phyloP scores from a whole-genome alignment of 2,888 invertebrate genomes.

The Netelia virgata region DNA sequence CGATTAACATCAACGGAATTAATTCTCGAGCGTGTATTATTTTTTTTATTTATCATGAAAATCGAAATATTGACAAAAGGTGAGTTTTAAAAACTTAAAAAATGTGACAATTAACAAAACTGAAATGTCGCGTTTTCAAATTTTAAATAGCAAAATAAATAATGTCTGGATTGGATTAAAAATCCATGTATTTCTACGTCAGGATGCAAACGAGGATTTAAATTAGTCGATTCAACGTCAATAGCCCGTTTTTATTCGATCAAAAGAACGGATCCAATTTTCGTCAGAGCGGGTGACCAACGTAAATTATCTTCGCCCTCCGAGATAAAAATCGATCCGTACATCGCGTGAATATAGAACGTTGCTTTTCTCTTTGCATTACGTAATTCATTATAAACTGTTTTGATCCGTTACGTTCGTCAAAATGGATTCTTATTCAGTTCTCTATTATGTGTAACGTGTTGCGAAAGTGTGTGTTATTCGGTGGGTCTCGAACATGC shows the following conservation, averaged over 20 bases:
- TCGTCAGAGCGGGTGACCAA: background rate
- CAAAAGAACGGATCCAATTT: background rate
- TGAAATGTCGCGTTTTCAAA: too few species aligned
- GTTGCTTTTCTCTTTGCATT: background rate
- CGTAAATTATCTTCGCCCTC: slow-evolving; percentile 36
- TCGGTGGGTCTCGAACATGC: slow-evolving; percentile 41
- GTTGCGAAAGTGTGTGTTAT: background rate
- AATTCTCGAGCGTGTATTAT: background rate
- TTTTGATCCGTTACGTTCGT: slow-evolving; percentile 35
- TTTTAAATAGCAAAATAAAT: too few species aligned
- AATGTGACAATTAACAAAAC: too few species aligned
- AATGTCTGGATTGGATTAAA: too few species aligned
- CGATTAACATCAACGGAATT: background rate
- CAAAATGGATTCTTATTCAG: slow-evolving; percentile 41
- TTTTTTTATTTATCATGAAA: background rate
- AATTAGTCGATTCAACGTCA: too few species aligned
- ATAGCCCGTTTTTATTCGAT: too few species aligned
- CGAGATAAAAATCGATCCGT: slow-evolving; percentile 28
- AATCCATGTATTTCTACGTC: too few species aligned
- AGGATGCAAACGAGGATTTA: too few species aligned
- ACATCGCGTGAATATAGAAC: slow-evolving; percentile 4
- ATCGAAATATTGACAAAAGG: too few species aligned
- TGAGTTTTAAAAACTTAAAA: too few species aligned
- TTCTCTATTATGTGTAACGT: slow-evolving; percentile 48
- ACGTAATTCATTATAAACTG: slow-evolving; percentile 38